phyloP scores from a whole-genome alignment of 2,797 vertebrate species.

The Orientallactaga sibirica region DNA sequence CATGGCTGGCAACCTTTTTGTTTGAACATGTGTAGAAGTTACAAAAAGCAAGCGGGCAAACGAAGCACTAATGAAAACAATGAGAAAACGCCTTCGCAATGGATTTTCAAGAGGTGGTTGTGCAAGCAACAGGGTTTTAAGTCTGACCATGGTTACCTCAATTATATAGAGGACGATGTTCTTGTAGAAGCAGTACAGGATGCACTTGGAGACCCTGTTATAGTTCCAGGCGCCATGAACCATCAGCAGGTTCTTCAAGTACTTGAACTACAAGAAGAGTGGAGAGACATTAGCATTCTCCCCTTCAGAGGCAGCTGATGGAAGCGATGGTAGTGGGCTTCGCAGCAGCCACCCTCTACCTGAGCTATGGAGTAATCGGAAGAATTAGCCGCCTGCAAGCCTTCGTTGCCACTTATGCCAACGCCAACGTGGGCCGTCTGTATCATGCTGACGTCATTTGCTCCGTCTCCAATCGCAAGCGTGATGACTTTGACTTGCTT shows the following conservation, averaged over 20 bases:
- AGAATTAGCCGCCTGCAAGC: constrained; percentile 98
- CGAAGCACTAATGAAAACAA: not conserved
- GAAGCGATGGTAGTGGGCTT: not conserved
- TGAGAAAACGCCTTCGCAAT: not conserved
- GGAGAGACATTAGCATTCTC: constrained; percentile 21
- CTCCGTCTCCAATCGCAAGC: constrained; percentile 97
- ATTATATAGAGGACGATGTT: constrained; percentile 98
- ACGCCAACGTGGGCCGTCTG: constrained; percentile 98
- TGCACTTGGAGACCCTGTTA: constrained; percentile 96
- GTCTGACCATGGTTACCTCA: constrained; percentile 89
- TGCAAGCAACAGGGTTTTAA: not conserved
- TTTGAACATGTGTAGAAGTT: not conserved
- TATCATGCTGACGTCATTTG: constrained; percentile 99
- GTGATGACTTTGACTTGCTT: constrained; percentile 99
- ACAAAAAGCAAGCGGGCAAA: not conserved
- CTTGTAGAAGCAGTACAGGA: constrained; percentile 98
- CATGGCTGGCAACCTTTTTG: not conserved
- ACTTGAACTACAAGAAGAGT: constrained; percentile 91
- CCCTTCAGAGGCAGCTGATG: accelerated
- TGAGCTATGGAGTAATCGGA: constrained; percentile 99
- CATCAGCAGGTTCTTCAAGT: constrained; percentile 95
- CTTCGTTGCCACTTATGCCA: constrained; percentile 98
- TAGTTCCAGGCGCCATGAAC: constrained; percentile 98
- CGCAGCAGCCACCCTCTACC: constrained; percentile 86
- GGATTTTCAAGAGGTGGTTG: not conserved